A percentile compares a stretch with the other conserved stretches of the same genome.
These are phyloP conservation scores for Sanderia malayensis DNA, from an alignment of 30 jellyfish, hydroid and myxozoan species.

Conservation along the genomic window DNA sequence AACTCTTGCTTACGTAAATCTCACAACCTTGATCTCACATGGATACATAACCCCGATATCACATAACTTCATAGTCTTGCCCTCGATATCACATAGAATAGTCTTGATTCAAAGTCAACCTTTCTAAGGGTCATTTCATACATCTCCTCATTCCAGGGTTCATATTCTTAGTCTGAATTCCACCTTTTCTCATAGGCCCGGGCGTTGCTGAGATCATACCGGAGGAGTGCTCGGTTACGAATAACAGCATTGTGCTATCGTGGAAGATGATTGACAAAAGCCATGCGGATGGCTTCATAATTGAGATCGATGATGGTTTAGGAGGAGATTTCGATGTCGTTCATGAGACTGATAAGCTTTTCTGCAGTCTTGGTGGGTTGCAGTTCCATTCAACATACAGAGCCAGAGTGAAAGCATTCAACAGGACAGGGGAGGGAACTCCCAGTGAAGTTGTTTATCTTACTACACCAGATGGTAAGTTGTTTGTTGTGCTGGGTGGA, in stretches of 20 bases:
- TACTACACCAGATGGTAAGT: slow-evolving; percentile 87
- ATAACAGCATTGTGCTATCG: slow-evolving; percentile 68
- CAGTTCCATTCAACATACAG: slow-evolving; percentile 86
- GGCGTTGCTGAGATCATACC: slow-evolving; percentile 73
- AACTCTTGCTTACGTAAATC: too few species aligned
- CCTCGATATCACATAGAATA: too few species aligned
- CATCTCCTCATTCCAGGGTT: too few species aligned
- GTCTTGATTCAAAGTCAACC: too few species aligned
- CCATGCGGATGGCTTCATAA: slow-evolving; percentile 60
- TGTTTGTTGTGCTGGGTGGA: too few species aligned
- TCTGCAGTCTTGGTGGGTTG: slow-evolving; percentile 87
- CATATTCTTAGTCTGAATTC: too few species aligned
- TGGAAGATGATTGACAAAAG: slow-evolving; percentile 63
- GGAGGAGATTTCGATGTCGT: slow-evolving; percentile 81
- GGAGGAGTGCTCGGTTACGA: slow-evolving; percentile 77
- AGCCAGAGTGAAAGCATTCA: slow-evolving; percentile 74
- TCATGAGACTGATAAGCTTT: slow-evolving; percentile 67
- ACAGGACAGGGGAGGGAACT: slow-evolving; percentile 71
- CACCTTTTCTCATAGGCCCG: slow-evolving; percentile 52
- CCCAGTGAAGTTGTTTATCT: slow-evolving; percentile 81
- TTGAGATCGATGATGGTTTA: slow-evolving; percentile 90
- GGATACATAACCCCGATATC: too few species aligned
- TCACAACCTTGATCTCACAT: too few species aligned
- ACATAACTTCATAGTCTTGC: too few species aligned
- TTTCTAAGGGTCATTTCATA: too few species aligned